These are phyloP conservation scores for Cotesia typhae DNA, from an alignment of 1,140 invertebrate species.

Conservation along the genomic window DNA sequence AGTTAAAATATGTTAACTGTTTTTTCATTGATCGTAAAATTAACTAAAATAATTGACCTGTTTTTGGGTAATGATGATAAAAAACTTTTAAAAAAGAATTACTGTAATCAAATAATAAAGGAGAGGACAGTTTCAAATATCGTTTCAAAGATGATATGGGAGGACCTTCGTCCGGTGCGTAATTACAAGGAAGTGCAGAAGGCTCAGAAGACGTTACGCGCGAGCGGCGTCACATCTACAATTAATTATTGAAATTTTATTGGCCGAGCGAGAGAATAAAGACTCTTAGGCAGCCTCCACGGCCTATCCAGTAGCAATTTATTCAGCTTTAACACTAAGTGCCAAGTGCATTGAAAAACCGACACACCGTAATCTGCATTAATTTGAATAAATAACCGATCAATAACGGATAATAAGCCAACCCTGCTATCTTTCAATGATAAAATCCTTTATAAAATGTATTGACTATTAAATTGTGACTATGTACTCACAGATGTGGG, in stretches of 20 bases:
- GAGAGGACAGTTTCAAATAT: conserved; percentile 15
- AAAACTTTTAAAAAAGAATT: background rate
- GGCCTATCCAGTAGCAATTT: conserved; percentile 64
- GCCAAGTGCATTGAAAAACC: conserved; percentile 62
- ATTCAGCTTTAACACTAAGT: conserved; percentile 66
- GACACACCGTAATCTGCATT: conserved; percentile 64
- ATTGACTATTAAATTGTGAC: background rate
- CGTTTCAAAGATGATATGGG: conserved; percentile 11
- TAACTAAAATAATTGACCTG: too few species aligned
- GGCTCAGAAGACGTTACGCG: conserved; percentile 22
- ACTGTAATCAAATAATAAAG: conserved; percentile 12
- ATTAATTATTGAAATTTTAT: conserved; percentile 44
- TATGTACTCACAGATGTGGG: background rate
- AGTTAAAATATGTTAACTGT: too few species aligned
- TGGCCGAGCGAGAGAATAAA: conserved; percentile 26
- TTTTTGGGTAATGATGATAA: too few species aligned
- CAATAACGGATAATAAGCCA: conserved; percentile 66
- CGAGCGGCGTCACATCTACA: conserved; percentile 31
- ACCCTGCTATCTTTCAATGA: conserved; percentile 60
- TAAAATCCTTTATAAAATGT: conserved; percentile 43
- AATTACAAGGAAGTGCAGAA: conserved; percentile 38
- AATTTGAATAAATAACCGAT: conserved; percentile 68
- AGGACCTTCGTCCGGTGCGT: conserved; percentile 28
- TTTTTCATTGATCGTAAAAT: too few species aligned
- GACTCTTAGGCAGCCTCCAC: conserved; percentile 32